Evolutionary conservation across 2,888 invertebrate species (phyloP).

Genomic region (Anthrax anthrax): DNA sequence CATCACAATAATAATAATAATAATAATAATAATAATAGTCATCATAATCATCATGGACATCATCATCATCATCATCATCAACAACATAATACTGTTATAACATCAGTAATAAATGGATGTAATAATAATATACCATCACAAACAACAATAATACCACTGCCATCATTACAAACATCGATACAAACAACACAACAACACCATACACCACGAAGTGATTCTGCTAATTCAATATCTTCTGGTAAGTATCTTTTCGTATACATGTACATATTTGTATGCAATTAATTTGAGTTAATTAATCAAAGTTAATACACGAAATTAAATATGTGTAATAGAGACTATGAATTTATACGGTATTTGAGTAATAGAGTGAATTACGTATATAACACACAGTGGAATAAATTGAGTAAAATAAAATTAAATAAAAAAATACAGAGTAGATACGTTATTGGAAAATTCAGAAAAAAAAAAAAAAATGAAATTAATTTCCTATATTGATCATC

Average conservation of each 20-base stretch:
- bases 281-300: no score
- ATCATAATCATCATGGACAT: not conserved
- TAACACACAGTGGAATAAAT: no score
- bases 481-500: no score
- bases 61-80: not conserved
- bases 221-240: conserved; percentile 36
- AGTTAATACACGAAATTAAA: no score
- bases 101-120: conserved; percentile 34
- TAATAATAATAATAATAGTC: not conserved
- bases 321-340: no score
- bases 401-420: no score
- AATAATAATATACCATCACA: conserved; percentile 34
- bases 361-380: no score
- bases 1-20: not conserved
- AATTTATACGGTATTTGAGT: no score
- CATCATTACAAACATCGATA: conserved; percentile 24
- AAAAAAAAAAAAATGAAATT: no score
- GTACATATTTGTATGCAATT: no score
- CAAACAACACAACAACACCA: conserved; percentile 18
- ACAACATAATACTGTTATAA: conserved; percentile 29
- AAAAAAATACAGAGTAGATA: no score
- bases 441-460: no score
- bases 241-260: conserved; percentile 12
- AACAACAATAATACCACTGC: conserved; percentile 40
- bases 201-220: conserved; percentile 31